Evolutionary conservation across 2,888 invertebrate species (phyloP).

Genomic region (Lasioglossum villosulum): DNA sequence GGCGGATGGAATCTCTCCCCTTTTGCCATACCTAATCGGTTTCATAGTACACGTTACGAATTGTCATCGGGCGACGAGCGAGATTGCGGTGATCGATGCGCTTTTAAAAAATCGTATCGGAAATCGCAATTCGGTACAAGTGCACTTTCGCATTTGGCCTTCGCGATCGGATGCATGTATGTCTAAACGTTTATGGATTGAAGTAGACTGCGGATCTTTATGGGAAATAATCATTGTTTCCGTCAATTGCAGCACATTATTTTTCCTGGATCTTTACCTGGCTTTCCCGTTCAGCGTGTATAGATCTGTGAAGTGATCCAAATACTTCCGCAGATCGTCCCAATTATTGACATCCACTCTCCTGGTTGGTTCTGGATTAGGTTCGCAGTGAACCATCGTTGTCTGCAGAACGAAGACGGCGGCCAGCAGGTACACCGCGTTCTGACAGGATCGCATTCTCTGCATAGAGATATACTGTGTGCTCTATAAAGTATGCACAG

Average conservation of each 20-base stretch:
- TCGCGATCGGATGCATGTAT: too few species aligned
- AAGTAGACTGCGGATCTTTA: too few species aligned
- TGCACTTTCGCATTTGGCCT: too few species aligned
- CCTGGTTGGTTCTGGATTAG: constrained; percentile 70
- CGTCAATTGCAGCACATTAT: too few species aligned
- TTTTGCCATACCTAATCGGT: constrained; percentile 75
- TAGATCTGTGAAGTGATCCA: constrained; percentile 85
- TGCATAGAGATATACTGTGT: not conserved
- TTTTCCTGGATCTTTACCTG: constrained; percentile 79
- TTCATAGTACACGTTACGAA: not conserved
- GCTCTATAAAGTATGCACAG: constrained; percentile 28
- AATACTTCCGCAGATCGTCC: constrained; percentile 85
- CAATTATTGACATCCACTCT: constrained; percentile 84
- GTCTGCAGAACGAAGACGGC: constrained; percentile 50
- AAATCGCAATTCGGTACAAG: too few species aligned
- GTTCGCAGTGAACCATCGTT: constrained; percentile 52
- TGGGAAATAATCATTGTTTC: too few species aligned
- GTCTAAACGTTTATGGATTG: too few species aligned
- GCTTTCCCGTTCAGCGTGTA: constrained; percentile 85
- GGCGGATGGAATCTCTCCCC: constrained; percentile 54
- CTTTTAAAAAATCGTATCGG: too few species aligned
- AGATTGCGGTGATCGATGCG: not conserved
- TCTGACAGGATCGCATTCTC: constrained; percentile 40
- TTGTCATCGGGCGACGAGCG: not conserved
- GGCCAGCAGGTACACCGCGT: constrained; percentile 23